Conservation (phyloP, 2,888 invertebrate species). For the Opisthograptis luteolata region DNA sequence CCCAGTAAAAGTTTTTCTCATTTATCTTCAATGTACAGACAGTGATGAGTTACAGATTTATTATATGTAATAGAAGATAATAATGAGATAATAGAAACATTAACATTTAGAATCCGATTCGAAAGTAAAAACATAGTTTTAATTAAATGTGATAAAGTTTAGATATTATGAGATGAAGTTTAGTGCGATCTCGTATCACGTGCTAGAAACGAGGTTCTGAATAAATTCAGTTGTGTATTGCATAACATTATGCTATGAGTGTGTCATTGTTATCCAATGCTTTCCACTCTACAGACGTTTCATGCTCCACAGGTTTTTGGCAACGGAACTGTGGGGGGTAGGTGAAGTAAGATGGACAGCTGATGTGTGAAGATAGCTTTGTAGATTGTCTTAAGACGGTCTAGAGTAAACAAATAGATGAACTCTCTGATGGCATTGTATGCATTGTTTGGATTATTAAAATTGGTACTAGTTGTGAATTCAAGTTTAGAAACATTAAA, state of each 20-base stretch:
- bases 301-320: conserved; percentile 34
- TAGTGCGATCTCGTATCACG: conserved; percentile 14
- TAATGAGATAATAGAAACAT: no score
- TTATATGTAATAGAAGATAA: no score
- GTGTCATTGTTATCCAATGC: conserved; percentile 36
- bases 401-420: no score
- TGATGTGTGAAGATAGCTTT: conserved; percentile 12
- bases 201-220: conserved; percentile 8
- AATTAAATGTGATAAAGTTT: conserved; percentile 9
- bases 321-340: conserved; percentile 20
- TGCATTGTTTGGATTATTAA: no score
- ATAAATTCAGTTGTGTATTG: conserved; percentile 15
- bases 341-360: conserved; percentile 23
- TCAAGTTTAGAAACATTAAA: no score
- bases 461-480: no score
- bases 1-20: no score
- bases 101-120: background rate
- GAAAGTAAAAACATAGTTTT: background rate
- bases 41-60: no score
- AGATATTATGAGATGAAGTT: conserved; percentile 16
- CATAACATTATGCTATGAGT: conserved; percentile 13
- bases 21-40: no score
- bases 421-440: no score
- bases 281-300: conserved; percentile 35
- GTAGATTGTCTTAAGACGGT: background rate